Base-by-base conservation (phyloP, 37 sponge, comb jelly and placozoan genomes). In the Diacarnus erythraeanus region DNA sequence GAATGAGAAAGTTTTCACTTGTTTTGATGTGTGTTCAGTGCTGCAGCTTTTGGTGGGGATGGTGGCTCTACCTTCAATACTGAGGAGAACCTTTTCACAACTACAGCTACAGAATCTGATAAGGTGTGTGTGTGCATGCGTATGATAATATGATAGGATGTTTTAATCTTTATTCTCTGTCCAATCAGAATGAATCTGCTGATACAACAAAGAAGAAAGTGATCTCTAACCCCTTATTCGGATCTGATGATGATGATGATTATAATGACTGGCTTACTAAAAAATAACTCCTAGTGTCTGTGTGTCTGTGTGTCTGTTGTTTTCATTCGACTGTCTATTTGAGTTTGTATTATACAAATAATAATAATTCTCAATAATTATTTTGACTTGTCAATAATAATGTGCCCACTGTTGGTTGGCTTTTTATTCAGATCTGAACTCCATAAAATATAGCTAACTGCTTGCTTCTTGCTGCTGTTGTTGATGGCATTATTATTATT, bases 1-100 rank as follows among this genome's bases (percentile, higher is more conserved):
- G 12, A 20, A 30, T n/a, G n/a, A 17, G 22, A 17, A 60, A 17
- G 22, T 58, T 18, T 58, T 18, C 75, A 54, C 75, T 5, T 58
- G 56, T 33, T 20, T 58, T 56, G 60, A 59, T 43, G 41, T 33
- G n/a, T 27, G 25, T 20, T 27, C 69, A 80, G 83, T 82, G 69
- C 70, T 71, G 83, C 71, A 51, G 78, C 47, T 17, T 89, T 89
- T 84, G 81, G 77, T 33, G n/a, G n/a, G n/a, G 72, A 57, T 42
- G 60, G 43, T 36, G 26, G 20, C 25, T 43, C 69, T 26, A 31
- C 35, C 37, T n/a, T 12, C 35, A 78, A 83, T 59, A 66, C 78
- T 71, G 85, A 76, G 39, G 85, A 92, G 20, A 80, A 90, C 57
- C 68, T 80, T 0, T 79, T 79, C 65, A 6, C 38, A 18, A 27